Percentiles rank a stretch among this genome's conserved stretches.
phyloP scores from a whole-genome alignment of 2,888 invertebrate species.

The Drosophila ustulata region DNA sequence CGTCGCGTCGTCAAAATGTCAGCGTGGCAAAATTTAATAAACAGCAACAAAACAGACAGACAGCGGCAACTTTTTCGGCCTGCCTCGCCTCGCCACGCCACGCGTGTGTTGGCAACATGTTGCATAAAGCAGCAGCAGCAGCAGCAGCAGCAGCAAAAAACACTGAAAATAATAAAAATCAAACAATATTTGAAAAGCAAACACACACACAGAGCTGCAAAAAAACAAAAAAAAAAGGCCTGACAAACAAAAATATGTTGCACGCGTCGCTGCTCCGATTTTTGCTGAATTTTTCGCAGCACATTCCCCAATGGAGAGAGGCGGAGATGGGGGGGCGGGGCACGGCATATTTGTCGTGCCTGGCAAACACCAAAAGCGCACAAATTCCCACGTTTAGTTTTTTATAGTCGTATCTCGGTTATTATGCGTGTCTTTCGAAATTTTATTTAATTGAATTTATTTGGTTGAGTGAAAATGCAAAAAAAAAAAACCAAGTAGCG shows the following conservation, averaged over 20 bases:
- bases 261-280: constrained; percentile 68
- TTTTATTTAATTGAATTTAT: constrained; percentile 74
- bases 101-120: constrained; percentile 61
- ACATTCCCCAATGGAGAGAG: constrained; percentile 41
- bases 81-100: constrained; percentile 41
- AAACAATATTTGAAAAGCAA: constrained; percentile 24
- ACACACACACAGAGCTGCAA: background rate
- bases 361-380: constrained; percentile 56
- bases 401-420: constrained; percentile 30
- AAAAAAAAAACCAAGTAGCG: constrained; percentile 25
- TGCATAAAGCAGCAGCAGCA: constrained; percentile 53
- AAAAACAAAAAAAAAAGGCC: constrained; percentile 16
- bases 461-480: constrained; percentile 67
- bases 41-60: constrained; percentile 55
- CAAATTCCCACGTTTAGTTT: constrained; percentile 75
- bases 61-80: constrained; percentile 46
- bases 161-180: constrained; percentile 8
- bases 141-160: background rate
- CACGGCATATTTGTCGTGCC: constrained; percentile 56
- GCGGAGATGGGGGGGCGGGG: background rate
- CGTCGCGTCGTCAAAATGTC: constrained; percentile 74
- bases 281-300: constrained; percentile 46
- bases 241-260: constrained; percentile 61
- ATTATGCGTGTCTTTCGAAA: constrained; percentile 62
- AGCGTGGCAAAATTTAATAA: constrained; percentile 71